Percentiles rank a stretch among this genome's conserved stretches.
phyloP scores from a whole-genome alignment of 2,888 invertebrate species.

The Scaptomyza polygonia region DNA sequence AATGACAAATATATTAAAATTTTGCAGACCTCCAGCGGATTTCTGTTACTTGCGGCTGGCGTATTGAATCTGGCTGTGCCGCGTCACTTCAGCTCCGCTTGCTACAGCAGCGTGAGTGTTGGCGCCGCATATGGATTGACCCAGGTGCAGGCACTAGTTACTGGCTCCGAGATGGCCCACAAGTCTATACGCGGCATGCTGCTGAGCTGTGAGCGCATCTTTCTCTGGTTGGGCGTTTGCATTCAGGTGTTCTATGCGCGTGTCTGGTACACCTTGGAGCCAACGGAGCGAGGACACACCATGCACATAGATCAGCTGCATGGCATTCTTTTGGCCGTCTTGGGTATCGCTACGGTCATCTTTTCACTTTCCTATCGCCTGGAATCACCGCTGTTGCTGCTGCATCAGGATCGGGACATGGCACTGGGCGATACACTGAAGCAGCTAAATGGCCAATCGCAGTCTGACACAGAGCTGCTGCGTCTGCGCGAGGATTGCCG shows the following conservation, averaged over 20 bases:
- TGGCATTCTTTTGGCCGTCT: constrained; percentile 67
- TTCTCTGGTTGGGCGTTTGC: constrained; percentile 81
- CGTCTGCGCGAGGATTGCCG: constrained; percentile 73
- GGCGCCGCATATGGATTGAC: constrained; percentile 81
- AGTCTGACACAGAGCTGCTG: constrained; percentile 62
- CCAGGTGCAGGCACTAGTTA: constrained; percentile 79
- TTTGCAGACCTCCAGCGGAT: constrained; percentile 75
- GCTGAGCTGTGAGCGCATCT: constrained; percentile 79
- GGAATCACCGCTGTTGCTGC: constrained; percentile 76
- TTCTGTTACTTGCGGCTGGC: constrained; percentile 77
- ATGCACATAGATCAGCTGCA: constrained; percentile 82
- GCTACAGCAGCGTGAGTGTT: constrained; percentile 75
- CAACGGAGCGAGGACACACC: constrained; percentile 56
- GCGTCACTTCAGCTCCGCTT: constrained; percentile 58
- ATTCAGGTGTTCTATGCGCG: constrained; percentile 78
- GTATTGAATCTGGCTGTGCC: constrained; percentile 68
- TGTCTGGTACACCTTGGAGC: constrained; percentile 70
- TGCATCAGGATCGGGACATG: constrained; percentile 73
- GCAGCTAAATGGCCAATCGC: constrained; percentile 55
- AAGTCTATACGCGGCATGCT: constrained; percentile 79
- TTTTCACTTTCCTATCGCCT: constrained; percentile 65
- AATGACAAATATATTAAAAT: too few relatives aligned
- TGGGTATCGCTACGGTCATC: constrained; percentile 74
- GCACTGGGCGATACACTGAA: constrained; percentile 62
- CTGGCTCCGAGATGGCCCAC: constrained; percentile 79